These are phyloP conservation scores for Hypocryptadius cinnamomeus DNA, from an alignment of 2,113 vertebrate species.

Conservation along the genomic window DNA sequence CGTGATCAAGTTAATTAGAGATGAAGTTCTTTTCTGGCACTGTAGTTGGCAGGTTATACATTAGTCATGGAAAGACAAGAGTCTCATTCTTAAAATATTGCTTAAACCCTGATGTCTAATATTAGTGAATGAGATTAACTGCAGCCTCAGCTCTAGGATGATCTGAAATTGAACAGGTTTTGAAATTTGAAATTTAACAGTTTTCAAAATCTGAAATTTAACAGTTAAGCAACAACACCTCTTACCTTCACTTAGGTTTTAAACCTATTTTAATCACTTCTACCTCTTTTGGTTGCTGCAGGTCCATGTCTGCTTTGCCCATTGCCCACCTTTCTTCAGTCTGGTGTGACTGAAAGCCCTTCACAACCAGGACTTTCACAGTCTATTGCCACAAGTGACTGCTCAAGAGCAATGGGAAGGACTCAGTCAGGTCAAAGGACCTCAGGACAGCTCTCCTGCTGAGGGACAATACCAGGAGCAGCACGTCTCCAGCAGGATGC, in stretches of 20 bases:
- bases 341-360: neutral
- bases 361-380: neutral
- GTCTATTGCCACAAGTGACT: neutral
- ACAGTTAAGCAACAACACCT: neutral
- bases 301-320: neutral
- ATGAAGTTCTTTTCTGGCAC: neutral
- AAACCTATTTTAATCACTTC: neutral
- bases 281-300: neutral
- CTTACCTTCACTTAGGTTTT: neutral
- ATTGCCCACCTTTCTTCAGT: neutral
- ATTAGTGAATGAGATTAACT: neutral
- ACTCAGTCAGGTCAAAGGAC: neutral
- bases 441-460: neutral
- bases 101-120: neutral
- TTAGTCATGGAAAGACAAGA: neutral
- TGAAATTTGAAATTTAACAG: neutral
- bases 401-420: neutral
- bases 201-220: neutral
- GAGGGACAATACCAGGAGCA: neutral
- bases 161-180: neutral
- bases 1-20: neutral
- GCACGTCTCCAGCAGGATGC: neutral
- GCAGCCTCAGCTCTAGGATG: fast-evolving
- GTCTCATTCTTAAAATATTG: neutral
- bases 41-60: neutral